A percentile compares a stretch with the other conserved stretches of the same genome.
Conservation (phyloP, 2,888 invertebrate genomes). For the Drosophila acutilabella region DNA sequence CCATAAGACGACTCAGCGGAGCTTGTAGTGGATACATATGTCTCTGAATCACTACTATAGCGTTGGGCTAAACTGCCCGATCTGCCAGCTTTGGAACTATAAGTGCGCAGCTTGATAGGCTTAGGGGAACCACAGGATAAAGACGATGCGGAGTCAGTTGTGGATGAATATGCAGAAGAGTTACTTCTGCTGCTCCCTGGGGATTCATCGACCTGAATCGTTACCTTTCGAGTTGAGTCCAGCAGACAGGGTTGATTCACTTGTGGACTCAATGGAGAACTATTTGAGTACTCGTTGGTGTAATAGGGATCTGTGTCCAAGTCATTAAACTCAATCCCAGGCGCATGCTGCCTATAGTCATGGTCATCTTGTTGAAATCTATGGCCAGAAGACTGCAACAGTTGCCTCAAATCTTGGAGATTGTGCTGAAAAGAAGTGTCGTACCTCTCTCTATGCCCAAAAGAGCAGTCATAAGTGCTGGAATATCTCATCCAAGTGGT, state of each 20-base stretch:
- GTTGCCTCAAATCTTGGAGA: constrained; percentile 4
- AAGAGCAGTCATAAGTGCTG: neutral
- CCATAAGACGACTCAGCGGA: constrained; percentile 17
- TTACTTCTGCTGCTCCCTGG: constrained; percentile 2
- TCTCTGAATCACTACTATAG: constrained; percentile 6
- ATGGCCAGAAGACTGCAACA: constrained; percentile 21
- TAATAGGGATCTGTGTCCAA: constrained; percentile 47
- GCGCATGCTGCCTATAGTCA: neutral
- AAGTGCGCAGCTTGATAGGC: neutral
- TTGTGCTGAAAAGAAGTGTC: constrained; percentile 14
- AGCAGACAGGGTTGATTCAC: neutral
- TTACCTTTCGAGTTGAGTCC: neutral
- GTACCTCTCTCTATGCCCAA: neutral
- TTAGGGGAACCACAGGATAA: neutral
- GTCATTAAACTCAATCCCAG: constrained; percentile 13
- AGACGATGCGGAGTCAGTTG: constrained; percentile 21
- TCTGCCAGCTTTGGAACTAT: neutral
- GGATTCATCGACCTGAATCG: neutral
- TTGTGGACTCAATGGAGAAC: neutral
- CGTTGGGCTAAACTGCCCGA: neutral
- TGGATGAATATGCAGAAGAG: constrained; percentile 32
- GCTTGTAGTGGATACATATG: constrained; percentile 33
- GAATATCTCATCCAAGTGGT: neutral
- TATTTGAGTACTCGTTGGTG: neutral
- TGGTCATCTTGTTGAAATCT: neutral